Evolutionary conservation across 2,797 vertebrate genomes (phyloP), one percentile per base, ranked within the genome.

Genomic region (Diplodus sargus): DNA sequence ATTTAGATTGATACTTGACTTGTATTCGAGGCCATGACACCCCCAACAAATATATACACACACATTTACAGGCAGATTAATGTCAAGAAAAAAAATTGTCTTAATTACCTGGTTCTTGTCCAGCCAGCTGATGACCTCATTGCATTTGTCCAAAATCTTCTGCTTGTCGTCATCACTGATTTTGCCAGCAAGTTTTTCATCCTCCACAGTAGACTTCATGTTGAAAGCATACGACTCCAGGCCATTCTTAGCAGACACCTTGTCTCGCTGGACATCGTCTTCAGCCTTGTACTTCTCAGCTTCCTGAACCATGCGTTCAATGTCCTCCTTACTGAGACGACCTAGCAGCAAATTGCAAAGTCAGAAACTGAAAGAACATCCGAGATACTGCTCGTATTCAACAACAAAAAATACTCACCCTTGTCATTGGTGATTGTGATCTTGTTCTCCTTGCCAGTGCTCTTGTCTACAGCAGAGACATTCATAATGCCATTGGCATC

Each of bases 151-250:
- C 88, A 98, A 73, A 68, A 97, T 97, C 83, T 97, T 98, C 90
- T 96, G 94, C 79, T 97, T 97, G 91, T 97, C 97, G 0, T 99
- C 97, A 0, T 99, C 97, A 0, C 96, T 96, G 81, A 99, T 98
- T 89, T 99, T 99, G 61, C 97, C 98, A 74, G 97, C 94, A 5
- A 99, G 95, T 64, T 99, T 99, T 80, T 99, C 98, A 70, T 99
- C 98, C 74, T 99, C 98, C 53, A 99, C 97, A 0, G 98, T 99
- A 0, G 98, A 97, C 86, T 99, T 99, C 98, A 99, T 99, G 89
- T 98, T 99, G 90, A 98, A 99, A 0, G 98, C 97, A 0, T 99
- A 99, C 0, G 98, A 99, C 71, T 99, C 98, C 61, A 99, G 89
- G 0, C 96, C 96, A 0, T 99, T 99, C 94, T 96, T 97, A 0